These are phyloP conservation scores for Corella eumyota DNA, from an alignment of 23 tunicate species.

Conservation along the genomic window DNA sequence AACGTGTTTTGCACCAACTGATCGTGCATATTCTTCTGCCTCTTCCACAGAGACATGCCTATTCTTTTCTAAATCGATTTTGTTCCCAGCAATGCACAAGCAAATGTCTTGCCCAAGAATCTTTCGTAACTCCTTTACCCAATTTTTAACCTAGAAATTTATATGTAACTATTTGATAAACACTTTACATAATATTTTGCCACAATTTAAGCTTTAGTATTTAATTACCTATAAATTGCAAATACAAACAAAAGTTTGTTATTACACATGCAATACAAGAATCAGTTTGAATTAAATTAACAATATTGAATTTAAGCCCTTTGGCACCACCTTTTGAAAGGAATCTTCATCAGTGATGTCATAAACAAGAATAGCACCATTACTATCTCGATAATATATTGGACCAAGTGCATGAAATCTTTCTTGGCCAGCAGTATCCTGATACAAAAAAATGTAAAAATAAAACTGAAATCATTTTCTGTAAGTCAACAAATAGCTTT, in stretches of 20 bases:
- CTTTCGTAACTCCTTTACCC: constrained; percentile 93
- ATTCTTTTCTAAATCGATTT: constrained; percentile 81
- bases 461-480: neutral
- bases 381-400: constrained; percentile 83
- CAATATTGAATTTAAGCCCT: no score
- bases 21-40: constrained; percentile 83
- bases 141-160: constrained; percentile 65
- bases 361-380: constrained; percentile 90
- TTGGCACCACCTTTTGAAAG: constrained; percentile 59
- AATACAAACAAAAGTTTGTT: neutral
- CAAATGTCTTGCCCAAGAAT: constrained; percentile 92
- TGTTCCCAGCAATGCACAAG: constrained; percentile 87
- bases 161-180: neutral
- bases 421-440: constrained; percentile 98
- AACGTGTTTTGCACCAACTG: constrained; percentile 93
- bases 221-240: neutral
- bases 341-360: constrained; percentile 97
- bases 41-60: constrained; percentile 76
- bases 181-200: neutral
- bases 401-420: constrained; percentile 96
- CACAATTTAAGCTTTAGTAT: neutral
- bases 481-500: no score
- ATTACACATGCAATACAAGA: no score
- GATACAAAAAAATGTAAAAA: neutral
- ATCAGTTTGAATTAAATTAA: no score